Conservation (phyloP, 2,797 vertebrate species). For the Rhinophrynus dorsalis region DNA sequence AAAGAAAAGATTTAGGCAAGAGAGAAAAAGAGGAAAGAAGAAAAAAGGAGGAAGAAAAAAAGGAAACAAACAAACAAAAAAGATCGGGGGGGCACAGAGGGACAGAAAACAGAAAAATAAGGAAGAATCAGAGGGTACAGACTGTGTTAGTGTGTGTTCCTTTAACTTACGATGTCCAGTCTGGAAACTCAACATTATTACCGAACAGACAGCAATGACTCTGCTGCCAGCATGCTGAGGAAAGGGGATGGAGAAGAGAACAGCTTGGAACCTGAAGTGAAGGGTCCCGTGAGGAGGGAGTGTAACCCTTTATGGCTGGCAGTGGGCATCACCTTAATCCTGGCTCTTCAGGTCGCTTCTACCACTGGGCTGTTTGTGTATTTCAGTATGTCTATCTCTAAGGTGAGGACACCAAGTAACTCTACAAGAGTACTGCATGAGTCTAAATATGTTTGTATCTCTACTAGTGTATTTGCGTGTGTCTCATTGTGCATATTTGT, state of each 20-base stretch:
- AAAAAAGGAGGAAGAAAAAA: no score
- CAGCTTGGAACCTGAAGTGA: background rate
- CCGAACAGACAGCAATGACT: constrained; percentile 76
- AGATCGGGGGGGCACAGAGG: no score
- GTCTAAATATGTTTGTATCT: no score
- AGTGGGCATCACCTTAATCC: constrained; percentile 77
- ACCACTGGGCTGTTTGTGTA: constrained; percentile 83
- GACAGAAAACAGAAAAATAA: no score
- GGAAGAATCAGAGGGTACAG: no score
- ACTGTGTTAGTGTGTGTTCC: background rate
- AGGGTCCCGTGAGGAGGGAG: background rate
- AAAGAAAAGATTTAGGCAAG: background rate
- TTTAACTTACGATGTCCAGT: constrained; percentile 59
- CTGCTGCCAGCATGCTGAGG: constrained; percentile 77
- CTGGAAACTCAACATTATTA: constrained; percentile 74
- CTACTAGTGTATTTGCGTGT: no score
- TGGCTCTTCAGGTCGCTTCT: constrained; percentile 79
- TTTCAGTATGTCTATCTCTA: constrained; percentile 81
- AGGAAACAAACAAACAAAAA: no score
- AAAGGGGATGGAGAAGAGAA: constrained; percentile 47
- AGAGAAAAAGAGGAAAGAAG: background rate
- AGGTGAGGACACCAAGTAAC: no score
- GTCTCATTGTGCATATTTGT: no score
- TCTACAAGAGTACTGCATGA: no score
- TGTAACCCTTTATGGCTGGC: constrained; percentile 68